These are phyloP conservation scores for Solenopsis fugax DNA, from an alignment of 1,140 invertebrate species.

Conservation along the genomic window DNA sequence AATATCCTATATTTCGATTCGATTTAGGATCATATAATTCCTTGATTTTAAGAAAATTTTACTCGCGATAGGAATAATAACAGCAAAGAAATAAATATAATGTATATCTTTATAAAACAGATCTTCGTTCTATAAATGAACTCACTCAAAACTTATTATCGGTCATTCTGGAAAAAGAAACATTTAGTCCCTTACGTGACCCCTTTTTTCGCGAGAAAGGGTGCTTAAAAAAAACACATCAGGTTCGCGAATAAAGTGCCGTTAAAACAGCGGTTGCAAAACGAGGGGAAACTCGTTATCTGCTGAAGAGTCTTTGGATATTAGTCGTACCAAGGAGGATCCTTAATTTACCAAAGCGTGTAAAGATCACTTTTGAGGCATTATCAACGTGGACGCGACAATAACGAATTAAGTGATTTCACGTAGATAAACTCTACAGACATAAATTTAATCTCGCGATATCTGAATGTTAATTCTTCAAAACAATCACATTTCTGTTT, in stretches of 20 bases:
- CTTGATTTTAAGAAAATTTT: not conserved
- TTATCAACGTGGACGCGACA: not conserved
- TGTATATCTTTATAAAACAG: not conserved
- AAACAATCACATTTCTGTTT: not conserved
- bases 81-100: not conserved
- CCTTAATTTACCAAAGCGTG: slow-evolving; percentile 10
- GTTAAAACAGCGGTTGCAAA: not conserved
- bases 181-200: not conserved
- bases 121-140: not conserved
- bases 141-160: not conserved
- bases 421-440: slow-evolving; percentile 1
- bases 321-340: slow-evolving; percentile 8
- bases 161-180: not conserved
- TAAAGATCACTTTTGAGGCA: not conserved
- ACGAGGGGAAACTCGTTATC: slow-evolving; percentile 32
- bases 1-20: no score
- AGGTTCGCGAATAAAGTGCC: not conserved
- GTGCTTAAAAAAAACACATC: not conserved
- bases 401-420: not conserved
- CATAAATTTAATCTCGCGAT: slow-evolving; percentile 17
- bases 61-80: not conserved
- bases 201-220: not conserved
- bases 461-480: not conserved
- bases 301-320: not conserved
- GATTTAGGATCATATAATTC: no score